Percentiles rank a stretch among this genome's conserved stretches.
Conservation (phyloP, 2,797 vertebrate genomes). For the Zalophus californianus region DNA sequence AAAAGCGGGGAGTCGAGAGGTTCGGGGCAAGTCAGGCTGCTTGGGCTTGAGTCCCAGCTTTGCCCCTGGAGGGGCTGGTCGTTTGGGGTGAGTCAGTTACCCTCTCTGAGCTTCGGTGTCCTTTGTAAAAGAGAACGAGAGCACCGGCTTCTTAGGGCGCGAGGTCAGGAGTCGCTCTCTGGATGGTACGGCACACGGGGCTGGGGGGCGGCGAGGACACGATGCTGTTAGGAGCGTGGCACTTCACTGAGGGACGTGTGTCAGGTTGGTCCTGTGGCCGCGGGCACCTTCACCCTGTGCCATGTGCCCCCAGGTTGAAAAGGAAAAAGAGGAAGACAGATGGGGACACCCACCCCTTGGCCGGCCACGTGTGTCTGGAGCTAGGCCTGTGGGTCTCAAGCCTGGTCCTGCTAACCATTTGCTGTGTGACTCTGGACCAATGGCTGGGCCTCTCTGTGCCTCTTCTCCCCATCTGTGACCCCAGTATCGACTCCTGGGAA, state of each 20-base stretch:
- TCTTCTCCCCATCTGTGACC: background rate
- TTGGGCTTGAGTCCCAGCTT: background rate
- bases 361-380: background rate
- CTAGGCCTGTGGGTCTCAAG: background rate
- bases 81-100: background rate
- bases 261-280: background rate
- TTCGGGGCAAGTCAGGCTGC: background rate
- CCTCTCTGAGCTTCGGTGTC: background rate
- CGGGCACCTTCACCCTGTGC: too few species aligned
- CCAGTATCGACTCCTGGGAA: background rate
- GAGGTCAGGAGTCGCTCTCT: background rate
- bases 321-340: background rate
- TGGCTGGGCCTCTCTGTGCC: background rate
- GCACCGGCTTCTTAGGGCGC: background rate
- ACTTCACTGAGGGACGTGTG: background rate
- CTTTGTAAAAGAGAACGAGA: background rate
- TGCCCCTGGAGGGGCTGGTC: background rate
- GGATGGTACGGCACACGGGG: accelerated
- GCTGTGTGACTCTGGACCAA: background rate
- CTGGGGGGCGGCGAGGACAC: background rate
- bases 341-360: background rate
- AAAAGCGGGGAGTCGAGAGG: background rate
- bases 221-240: background rate
- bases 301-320: background rate
- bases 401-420: background rate